Evolutionary conservation across 2,888 invertebrate genomes (phyloP), one percentile per base, ranked within the genome.

Genomic region (Boloria euphrosyne): DNA sequence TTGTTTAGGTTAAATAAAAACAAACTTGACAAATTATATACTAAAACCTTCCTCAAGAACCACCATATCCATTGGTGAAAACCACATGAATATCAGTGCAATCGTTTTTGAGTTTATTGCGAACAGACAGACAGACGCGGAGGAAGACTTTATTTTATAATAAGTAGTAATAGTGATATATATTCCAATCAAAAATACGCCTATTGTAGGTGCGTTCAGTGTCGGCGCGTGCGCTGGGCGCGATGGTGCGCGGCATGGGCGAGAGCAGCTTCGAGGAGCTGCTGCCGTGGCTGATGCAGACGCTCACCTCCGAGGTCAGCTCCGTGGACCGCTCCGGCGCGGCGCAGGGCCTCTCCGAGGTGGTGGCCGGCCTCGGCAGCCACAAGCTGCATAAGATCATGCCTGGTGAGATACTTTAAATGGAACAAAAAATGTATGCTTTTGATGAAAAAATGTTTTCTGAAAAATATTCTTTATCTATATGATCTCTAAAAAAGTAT

Each of bases 231-330:
- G 99, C 99, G 1, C 93, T 99, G 49, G 99, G 99, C 66, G 98
- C 99, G 18, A 99, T 99, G 98, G 98, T 99, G 54, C 95, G 96
- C 74, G 98, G 98, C 74, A 98, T 99, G 97, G 98, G 98, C 38
- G 98, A 99, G 92, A 95, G 96, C 63, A 97, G 97, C 80, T 98
- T 98, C 87, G 98, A 98, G 83, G 98, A 99, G 86, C 93, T 99
- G 65, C 93, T 99, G 75, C 99, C 99, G 17, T 99, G 99, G 99
- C 93, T 99, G 69, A 99, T 99, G 98, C 96, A 97, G 88, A 99
- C 98, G 2, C 93, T 99, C 47, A 98, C 98, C 3, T 98, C 98
- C 0, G 98, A 99, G 90, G 94, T 95, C 38, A 98, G 97, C 83
- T 97, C 98, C 71, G 99, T 99, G 61, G 98, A 99, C 92, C 94